Percentiles rank a stretch among this genome's conserved stretches.
These are phyloP conservation scores for Ophion obscuratus DNA, from an alignment of 2,888 invertebrate species.

Conservation along the genomic window DNA sequence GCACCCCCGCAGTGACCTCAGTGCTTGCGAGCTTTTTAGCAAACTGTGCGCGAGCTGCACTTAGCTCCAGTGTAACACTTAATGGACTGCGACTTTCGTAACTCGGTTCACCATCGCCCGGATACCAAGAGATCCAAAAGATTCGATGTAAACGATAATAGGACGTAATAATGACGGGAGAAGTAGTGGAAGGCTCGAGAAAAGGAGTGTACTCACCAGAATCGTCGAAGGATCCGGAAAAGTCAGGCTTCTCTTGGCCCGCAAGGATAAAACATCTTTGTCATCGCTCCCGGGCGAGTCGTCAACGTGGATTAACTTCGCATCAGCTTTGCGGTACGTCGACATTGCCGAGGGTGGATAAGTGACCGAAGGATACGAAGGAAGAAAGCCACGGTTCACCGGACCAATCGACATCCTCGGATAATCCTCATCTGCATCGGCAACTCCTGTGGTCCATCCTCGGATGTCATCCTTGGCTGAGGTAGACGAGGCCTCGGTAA, in stretches of 20 bases:
- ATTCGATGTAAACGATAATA: not conserved
- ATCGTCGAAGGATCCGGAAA: slow-evolving; percentile 75
- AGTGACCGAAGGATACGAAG: slow-evolving; percentile 11
- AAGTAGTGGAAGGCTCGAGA: not conserved
- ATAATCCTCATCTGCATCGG: not conserved
- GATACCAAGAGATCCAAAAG: not conserved
- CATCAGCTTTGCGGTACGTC: not conserved
- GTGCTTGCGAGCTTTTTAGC: slow-evolving; percentile 39
- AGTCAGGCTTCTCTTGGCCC: slow-evolving; percentile 73
- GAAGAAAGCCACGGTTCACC: not conserved
- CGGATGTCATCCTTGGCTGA: not conserved
- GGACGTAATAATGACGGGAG: not conserved
- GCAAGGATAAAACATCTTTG: not conserved
- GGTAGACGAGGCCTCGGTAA: not conserved
- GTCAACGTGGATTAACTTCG: not conserved
- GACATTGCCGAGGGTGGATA: not conserved
- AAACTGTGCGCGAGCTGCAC: slow-evolving; percentile 26
- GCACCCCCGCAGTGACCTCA: slow-evolving; percentile 4
- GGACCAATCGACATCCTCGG: not conserved
- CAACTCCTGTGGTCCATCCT: not conserved
- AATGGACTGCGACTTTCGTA: slow-evolving; percentile 41
- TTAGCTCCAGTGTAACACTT: slow-evolving; percentile 39
- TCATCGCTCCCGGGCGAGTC: not conserved
- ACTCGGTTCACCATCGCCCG: not conserved
- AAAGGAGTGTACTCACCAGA: slow-evolving; percentile 73